Conservation (phyloP, 2,797 vertebrate species). For the Oreonectes daqikongensis region DNA sequence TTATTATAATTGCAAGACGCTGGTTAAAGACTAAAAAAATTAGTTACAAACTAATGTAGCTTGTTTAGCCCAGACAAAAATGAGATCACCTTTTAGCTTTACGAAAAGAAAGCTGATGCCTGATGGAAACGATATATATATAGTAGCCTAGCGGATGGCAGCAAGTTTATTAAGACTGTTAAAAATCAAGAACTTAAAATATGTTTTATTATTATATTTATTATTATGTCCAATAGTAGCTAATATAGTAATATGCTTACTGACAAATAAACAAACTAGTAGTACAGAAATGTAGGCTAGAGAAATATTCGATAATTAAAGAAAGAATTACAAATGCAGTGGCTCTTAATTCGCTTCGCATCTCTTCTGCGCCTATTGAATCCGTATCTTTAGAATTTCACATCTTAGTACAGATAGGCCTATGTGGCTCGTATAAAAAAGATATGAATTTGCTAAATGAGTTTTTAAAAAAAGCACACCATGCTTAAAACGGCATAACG, state of each 20-base stretch:
- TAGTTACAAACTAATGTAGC: background rate
- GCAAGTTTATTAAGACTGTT: background rate
- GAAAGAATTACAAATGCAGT: no score
- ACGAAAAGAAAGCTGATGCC: no score
- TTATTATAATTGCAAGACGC: conserved; percentile 28
- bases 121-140: no score
- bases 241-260: no score
- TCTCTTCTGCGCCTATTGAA: background rate
- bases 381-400: background rate
- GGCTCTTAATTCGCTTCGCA: background rate
- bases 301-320: no score
- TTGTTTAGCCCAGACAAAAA: background rate
- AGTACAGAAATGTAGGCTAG: background rate
- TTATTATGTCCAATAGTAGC: no score
- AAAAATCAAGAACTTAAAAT: no score
- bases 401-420: background rate
- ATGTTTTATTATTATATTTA: background rate
- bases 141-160: background rate
- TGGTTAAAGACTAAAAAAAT: conserved; percentile 16
- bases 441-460: background rate
- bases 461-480: no score
- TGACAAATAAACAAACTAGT: background rate
- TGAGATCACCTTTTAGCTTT: background rate
- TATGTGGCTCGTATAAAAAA: background rate
- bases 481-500: no score